Conservation (phyloP, 2,797 vertebrate genomes). For the Allobates femoralis region DNA sequence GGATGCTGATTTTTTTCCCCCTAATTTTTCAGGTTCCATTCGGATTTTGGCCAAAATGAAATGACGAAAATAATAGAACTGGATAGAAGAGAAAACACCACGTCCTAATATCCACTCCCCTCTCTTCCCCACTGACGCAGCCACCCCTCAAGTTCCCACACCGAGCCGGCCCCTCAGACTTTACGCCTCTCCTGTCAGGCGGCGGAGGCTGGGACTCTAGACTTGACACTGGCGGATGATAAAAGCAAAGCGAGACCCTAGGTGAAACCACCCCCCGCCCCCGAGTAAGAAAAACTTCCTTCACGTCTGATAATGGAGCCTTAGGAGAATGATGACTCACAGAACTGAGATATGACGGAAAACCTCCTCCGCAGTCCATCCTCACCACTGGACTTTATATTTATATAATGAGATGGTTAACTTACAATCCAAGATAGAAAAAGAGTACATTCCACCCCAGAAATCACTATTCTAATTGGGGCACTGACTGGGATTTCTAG, state of each 20-base stretch:
- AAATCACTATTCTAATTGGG: not conserved
- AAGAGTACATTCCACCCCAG: not conserved
- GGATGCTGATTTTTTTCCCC: not conserved
- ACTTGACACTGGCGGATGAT: slow-evolving; percentile 28
- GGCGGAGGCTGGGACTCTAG: slow-evolving; percentile 18
- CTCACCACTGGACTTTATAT: not conserved
- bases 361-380: not conserved
- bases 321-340: not conserved
- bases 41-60: slow-evolving; percentile 82
- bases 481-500: not conserved
- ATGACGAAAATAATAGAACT: slow-evolving; percentile 89
- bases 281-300: no score
- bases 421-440: not conserved
- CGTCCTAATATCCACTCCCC: slow-evolving; percentile 77
- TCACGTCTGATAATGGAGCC: not conserved
- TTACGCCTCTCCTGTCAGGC: not conserved
- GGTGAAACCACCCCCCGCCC: no score
- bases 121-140: not conserved
- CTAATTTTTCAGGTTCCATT: slow-evolving; percentile 70
- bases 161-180: slow-evolving; percentile 43
- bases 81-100: slow-evolving; percentile 91
- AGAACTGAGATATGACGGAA: not conserved
- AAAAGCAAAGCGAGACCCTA: not conserved
- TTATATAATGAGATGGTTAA: slow-evolving; percentile 4
- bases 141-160: slow-evolving; percentile 5